These are phyloP conservation scores for Numida meleagris DNA, from an alignment of 2,113 vertebrate species.

Conservation along the genomic window DNA sequence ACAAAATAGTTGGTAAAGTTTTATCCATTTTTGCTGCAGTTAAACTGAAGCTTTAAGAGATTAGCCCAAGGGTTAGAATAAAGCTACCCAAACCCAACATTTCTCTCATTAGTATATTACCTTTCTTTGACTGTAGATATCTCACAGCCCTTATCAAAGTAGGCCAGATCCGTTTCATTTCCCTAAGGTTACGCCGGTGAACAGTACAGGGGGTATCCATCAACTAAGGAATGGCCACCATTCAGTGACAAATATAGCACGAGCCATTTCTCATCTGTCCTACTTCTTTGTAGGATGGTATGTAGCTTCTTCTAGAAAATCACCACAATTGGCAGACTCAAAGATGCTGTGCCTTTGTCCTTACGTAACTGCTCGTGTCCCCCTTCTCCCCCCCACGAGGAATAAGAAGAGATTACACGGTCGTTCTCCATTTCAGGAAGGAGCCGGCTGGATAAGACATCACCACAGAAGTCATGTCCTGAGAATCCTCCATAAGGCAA, in stretches of 20 bases:
- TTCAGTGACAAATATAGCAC: constrained; percentile 56
- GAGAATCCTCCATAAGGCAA: not conserved
- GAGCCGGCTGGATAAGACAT: not conserved
- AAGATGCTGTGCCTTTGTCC: constrained; percentile 9
- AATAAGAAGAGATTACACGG: not conserved
- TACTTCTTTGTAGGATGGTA: not conserved
- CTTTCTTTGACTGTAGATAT: constrained; percentile 58
- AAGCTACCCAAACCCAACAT: not conserved
- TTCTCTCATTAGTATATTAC: constrained; percentile 47
- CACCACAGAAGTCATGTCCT: not conserved
- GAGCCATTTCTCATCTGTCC: constrained; percentile 47
- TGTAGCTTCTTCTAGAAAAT: constrained; percentile 32
- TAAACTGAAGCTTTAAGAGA: not conserved
- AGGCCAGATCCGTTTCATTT: constrained; percentile 69
- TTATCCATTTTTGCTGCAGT: not conserved
- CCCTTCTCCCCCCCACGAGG: not conserved
- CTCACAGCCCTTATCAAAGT: constrained; percentile 63
- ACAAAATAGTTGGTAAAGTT: not conserved
- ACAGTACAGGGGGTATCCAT: constrained; percentile 27
- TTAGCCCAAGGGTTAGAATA: not conserved
- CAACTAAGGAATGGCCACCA: constrained; percentile 31
- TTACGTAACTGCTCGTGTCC: not conserved
- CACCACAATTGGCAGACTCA: not conserved
- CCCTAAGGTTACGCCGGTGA: constrained; percentile 62
- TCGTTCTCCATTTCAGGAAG: not conserved